Evolutionary conservation across 2,113 vertebrate species (phyloP).

Genomic region (Peromyscus leucopus): DNA sequence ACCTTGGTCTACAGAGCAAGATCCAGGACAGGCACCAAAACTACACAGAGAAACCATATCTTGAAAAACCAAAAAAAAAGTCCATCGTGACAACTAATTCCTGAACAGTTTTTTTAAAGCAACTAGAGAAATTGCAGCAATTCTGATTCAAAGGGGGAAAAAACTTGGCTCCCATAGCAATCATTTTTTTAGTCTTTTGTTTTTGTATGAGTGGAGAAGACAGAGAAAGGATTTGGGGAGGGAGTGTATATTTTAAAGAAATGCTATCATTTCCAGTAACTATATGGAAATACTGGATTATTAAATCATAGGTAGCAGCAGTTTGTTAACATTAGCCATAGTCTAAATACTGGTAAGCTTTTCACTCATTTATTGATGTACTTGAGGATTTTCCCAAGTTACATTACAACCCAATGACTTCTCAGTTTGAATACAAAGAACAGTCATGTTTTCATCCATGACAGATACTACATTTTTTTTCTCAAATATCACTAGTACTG

Average conservation of each 20-base stretch:
- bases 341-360: slow-evolving; percentile 28
- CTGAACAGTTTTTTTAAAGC: slow-evolving; percentile 26
- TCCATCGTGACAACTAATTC: neutral
- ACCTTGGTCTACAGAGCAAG: too few species aligned
- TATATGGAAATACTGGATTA: slow-evolving; percentile 37
- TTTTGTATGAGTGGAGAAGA: neutral
- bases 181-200: neutral
- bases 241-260: slow-evolving; percentile 26
- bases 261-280: slow-evolving; percentile 34
- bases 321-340: slow-evolving; percentile 36
- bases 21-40: too few species aligned
- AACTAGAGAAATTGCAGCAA: neutral
- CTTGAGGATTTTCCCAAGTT: slow-evolving; percentile 25
- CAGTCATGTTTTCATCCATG: slow-evolving; percentile 1
- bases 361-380: slow-evolving; percentile 26
- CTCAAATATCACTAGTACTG: slow-evolving; percentile 48
- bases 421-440: slow-evolving; percentile 33
- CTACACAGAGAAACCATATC: too few species aligned
- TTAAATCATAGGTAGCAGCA: neutral
- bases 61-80: neutral
- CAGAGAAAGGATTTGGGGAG: neutral
- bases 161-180: neutral
- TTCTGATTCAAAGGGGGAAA: neutral
- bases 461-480: slow-evolving; percentile 19
- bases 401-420: slow-evolving; percentile 38